A percentile compares a stretch with the other conserved stretches of the same genome.
phyloP scores from a whole-genome alignment of 2,888 invertebrate genomes.

The Caenorhabditis sp. region DNA sequence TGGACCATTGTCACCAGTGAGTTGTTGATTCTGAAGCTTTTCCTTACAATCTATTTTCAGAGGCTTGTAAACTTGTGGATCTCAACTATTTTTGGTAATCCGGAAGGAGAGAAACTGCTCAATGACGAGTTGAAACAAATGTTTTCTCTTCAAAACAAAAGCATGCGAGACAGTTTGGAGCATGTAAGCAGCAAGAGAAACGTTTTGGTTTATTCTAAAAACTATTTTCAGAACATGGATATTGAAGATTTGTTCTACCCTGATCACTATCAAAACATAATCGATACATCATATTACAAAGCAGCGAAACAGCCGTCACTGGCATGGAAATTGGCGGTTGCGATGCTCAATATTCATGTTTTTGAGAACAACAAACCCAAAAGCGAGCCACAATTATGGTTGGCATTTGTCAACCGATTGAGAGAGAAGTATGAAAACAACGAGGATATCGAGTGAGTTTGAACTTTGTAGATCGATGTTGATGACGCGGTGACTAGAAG shows the following conservation, averaged over 20 bases:
- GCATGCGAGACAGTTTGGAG: background rate
- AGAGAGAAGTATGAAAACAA: slow-evolving; percentile 87
- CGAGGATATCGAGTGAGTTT: slow-evolving; percentile 79
- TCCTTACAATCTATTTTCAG: background rate
- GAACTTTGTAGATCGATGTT: too few relatives aligned
- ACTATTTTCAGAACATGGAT: background rate
- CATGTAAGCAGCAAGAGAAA: too few relatives aligned
- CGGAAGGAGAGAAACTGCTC: background rate
- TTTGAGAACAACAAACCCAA: background rate
- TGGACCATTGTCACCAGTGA: slow-evolving; percentile 4
- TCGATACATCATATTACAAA: background rate
- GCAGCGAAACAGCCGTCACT: background rate
- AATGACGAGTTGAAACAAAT: background rate
- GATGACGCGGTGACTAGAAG: too few relatives aligned
- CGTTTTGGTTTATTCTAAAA: too few relatives aligned
- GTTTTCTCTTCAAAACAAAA: background rate
- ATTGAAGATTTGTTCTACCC: background rate
- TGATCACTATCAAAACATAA: background rate
- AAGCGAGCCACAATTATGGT: slow-evolving; percentile 77
- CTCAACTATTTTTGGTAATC: background rate
- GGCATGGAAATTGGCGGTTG: slow-evolving; percentile 2
- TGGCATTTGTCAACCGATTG: slow-evolving; percentile 88
- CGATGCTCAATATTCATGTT: slow-evolving; percentile 14
- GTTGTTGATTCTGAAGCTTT: background rate
- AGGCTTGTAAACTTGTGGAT: background rate